Percentiles rank a stretch among this genome's conserved stretches.
These are phyloP conservation scores for Melanargia galathea DNA, from an alignment of 2,888 invertebrate genomes.

Conservation along the genomic window DNA sequence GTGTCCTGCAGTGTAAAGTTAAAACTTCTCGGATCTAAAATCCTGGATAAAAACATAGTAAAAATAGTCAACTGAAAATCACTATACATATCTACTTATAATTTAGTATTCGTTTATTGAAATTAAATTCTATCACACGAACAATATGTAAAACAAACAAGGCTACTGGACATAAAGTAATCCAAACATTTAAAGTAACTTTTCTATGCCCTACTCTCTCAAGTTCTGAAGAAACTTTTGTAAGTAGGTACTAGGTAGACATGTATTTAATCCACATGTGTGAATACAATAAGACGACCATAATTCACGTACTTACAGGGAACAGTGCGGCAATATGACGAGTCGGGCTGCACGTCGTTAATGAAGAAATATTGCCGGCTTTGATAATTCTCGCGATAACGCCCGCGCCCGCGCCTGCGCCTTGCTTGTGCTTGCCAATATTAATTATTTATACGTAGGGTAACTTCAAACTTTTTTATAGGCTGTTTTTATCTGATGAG, in stretches of 20 bases:
- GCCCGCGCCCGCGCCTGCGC: constrained; percentile 56
- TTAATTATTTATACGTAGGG: constrained; percentile 66
- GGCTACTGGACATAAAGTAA: no score
- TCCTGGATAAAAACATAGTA: constrained; percentile 29
- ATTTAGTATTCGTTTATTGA: no score
- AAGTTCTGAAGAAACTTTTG: constrained; percentile 5
- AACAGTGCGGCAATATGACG: constrained; percentile 22
- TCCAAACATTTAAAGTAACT: no score
- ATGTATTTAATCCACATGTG: constrained; percentile 36
- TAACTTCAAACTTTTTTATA: constrained; percentile 39
- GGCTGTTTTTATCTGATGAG: constrained; percentile 41
- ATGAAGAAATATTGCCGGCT: constrained; percentile 78
- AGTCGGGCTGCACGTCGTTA: constrained; percentile 53
- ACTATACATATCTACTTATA: background rate
- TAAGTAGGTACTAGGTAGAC: constrained; percentile 5
- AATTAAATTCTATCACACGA: no score
- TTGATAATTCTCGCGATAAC: constrained; percentile 71
- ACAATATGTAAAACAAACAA: no score
- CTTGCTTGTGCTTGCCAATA: constrained; percentile 55
- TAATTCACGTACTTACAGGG: constrained; percentile 44
- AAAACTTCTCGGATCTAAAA: constrained; percentile 33
- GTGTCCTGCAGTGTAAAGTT: constrained; percentile 40
- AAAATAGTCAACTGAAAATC: background rate
- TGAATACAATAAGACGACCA: constrained; percentile 42
- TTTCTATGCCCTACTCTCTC: background rate